Base-by-base conservation (phyloP, 2,888 invertebrate genomes). In the Leucophenga montana region DNA sequence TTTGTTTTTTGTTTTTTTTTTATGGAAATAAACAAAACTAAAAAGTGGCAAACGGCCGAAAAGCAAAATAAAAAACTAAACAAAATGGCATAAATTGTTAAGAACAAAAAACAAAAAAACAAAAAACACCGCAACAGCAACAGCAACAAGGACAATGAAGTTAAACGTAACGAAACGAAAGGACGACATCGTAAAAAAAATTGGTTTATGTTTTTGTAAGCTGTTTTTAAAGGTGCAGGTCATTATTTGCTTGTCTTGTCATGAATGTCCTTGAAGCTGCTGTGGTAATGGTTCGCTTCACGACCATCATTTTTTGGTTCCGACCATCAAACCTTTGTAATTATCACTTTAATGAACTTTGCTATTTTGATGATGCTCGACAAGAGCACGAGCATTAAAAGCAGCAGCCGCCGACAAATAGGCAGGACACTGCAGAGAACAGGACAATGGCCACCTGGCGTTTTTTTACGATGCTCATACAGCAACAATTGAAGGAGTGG, bases 301-400 rank as follows among this genome's bases (percentile, higher is more conserved):
- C n/a, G 50, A 39, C 3, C 39, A 39, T 39, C 11, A 39, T 39
- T 39, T 39, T 39, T 39, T 39, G 1, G 39, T 39, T 39, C 11
- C 13, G 50, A n/a, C 27, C 9, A 56, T 27, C 20, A 56, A 56
- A 77, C 77, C 79, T 73, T 74, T 80, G 83, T 84, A 84, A 81
- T 81, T 81, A 81, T 80, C 81, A 78, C 81, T 82, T 82, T 84
- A 81, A 81, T 84, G 83, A 81, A 81, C 80, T 84, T 82, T 82
- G 73, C 80, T 71, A 78, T 79, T 79, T 76, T 76, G 76, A 83
- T 77, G 75, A 59, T 71, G 18, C n/a, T n/a, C 50, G n/a, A n/a
- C 50, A 56, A 14, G 27, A 56, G 18, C 56, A 27, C 4, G 56
- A 20, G 27, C 22, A 5, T 3, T 39, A 39, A 39, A 18, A 4